Percentiles rank a stretch among this genome's conserved stretches.
These are phyloP conservation scores for Syngnathus rostellatus DNA, from an alignment of 2,797 vertebrate species.

Conservation along the genomic window DNA sequence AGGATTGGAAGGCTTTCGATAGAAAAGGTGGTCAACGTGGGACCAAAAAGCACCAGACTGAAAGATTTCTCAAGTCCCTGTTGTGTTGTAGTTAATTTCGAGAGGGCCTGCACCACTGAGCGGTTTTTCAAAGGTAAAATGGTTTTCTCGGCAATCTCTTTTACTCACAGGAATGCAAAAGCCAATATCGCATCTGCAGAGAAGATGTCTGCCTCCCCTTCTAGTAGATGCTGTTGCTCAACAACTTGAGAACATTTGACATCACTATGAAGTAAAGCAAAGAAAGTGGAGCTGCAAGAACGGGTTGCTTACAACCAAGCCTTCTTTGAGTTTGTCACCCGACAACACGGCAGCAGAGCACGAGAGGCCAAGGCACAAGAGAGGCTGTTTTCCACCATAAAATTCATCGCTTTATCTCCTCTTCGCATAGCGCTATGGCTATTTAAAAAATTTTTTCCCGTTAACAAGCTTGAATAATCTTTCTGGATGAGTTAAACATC, in stretches of 20 bases:
- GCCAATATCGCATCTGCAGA: conserved; percentile 35
- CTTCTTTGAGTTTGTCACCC: not conserved
- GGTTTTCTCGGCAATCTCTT: conserved; percentile 23
- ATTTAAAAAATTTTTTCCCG: conserved; percentile 12
- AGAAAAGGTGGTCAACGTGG: conserved; percentile 36
- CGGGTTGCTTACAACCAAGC: not conserved
- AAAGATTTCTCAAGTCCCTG: conserved; percentile 26
- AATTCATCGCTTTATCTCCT: not conserved
- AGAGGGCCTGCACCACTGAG: not conserved
- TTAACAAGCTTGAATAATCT: conserved; percentile 17
- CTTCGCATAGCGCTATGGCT: not conserved
- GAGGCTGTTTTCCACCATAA: conserved; percentile 18
- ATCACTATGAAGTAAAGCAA: conserved; percentile 20
- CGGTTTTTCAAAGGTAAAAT: conserved; percentile 5
- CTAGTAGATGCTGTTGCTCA: conserved; percentile 15
- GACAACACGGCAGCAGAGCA: not conserved
- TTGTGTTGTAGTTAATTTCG: conserved; percentile 2
- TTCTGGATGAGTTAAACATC: conserved; percentile 15
- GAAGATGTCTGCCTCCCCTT: conserved; percentile 23
- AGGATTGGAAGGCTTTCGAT: conserved; percentile 55
- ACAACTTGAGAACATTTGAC: conserved; percentile 24
- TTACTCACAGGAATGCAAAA: conserved; percentile 50
- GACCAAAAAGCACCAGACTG: conserved; percentile 63
- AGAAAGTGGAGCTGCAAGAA: conserved; percentile 12
- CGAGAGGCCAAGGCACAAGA: conserved; percentile 27